Percentiles rank a stretch among this genome's conserved stretches.
Conservation (phyloP, 2,888 invertebrate genomes). For the Brachynemurus nebulosus region DNA sequence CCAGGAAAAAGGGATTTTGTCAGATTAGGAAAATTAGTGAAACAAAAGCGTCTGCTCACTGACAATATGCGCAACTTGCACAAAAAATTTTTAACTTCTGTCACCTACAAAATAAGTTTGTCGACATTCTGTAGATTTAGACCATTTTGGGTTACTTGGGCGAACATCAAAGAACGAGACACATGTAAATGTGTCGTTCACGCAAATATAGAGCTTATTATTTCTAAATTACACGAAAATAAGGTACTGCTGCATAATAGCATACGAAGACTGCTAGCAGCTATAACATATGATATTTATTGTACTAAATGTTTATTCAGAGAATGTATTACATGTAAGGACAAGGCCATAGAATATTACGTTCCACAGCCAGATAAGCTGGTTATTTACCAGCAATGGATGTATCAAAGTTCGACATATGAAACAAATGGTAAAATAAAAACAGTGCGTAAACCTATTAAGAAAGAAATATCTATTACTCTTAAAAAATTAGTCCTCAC, state of each 20-base stretch:
- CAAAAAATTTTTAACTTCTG: slow-evolving; percentile 4
- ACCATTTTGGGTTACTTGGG: slow-evolving; percentile 4
- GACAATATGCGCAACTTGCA: not conserved
- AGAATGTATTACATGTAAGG: slow-evolving; percentile 8
- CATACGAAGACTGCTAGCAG: not conserved
- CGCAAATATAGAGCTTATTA: slow-evolving; percentile 3
- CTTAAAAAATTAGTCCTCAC: slow-evolving; percentile 7
- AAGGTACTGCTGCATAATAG: not conserved
- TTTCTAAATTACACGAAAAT: slow-evolving; percentile 1
- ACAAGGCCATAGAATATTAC: slow-evolving; percentile 6
- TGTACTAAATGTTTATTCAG: slow-evolving; percentile 9
- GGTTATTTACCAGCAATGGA: slow-evolving; percentile 8
- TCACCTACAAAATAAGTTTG: slow-evolving; percentile 4
- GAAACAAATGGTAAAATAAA: slow-evolving; percentile 17
- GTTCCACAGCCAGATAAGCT: slow-evolving; percentile 5
- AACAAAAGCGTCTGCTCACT: slow-evolving; percentile 11
- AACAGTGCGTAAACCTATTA: slow-evolving; percentile 17
- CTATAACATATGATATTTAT: slow-evolving; percentile 7
- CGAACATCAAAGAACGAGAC: not conserved
- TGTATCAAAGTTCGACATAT: slow-evolving; percentile 7
- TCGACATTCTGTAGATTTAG: slow-evolving; percentile 3
- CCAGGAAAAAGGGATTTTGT: slow-evolving; percentile 9
- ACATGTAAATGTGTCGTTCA: slow-evolving; percentile 1
- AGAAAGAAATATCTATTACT: slow-evolving; percentile 15
- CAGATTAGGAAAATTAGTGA: slow-evolving; percentile 4